Base-by-base conservation (phyloP, 1,140 invertebrate species). In the Choristoneura fumiferana region DNA sequence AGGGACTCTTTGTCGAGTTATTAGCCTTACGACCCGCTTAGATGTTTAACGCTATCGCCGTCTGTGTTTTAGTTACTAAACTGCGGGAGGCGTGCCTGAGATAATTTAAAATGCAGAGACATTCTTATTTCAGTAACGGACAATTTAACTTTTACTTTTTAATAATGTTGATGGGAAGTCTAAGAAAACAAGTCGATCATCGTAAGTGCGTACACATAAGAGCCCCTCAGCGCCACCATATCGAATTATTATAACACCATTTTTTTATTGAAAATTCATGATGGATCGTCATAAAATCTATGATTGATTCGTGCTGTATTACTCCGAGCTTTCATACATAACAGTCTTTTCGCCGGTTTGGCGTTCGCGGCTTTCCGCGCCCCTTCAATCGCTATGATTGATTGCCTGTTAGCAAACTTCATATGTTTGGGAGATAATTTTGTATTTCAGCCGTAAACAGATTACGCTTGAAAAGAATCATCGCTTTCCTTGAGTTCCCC, bases 351-450 rank as follows among this genome's bases (percentile, higher is more conserved):
- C 67, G 65, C 64, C 72, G 76, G 73, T 77, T 78, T 72, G 75
- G 77, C 79, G 76, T 75, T 73, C 73, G 76, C 71, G 76, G 82
- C 72, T 84, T 84, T 76, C 73, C 63, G 65, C 71, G 73, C 81
- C 76, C 85, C 76, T 78, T 81, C 76, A 75, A 62, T 69, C 61
- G 62, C 59, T 54, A 81, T 87, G 86, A 89, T 87, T 87, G 86
- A 89, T 89, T 81, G 74, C 86, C 62, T 38, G 57, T 69, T 69
- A 58, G 67, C 71, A 84, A 88, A 87, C 86, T 87, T 87, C 86
- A 87, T 85, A 87, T 89, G 86, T 86, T 86, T 76, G 73, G 71
- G 59, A 85, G 84, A 89, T 89, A 89, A 89, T 89, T 87, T 89
- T 83, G 80, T 89, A 87, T 85, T 84, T 89, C 82, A 81, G 75